Evolutionary conservation across 2,888 invertebrate genomes (phyloP), one percentile per base, ranked within the genome.

Genomic region (Thymelicus lineola): DNA sequence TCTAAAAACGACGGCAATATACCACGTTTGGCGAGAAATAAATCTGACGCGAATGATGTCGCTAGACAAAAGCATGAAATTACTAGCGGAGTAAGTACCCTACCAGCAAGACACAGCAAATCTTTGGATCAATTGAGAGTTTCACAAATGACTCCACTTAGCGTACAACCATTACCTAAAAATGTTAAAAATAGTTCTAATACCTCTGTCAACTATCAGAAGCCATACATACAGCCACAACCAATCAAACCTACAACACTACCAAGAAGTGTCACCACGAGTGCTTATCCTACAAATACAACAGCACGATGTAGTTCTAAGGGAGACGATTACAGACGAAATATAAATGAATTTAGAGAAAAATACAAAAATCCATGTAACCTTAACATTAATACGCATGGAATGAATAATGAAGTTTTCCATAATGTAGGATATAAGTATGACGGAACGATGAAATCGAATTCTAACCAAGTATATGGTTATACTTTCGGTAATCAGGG

Each of bases 101-200:
- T 96, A 58, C 96, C 96, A 0, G 95, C 96, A 0, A 93, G 97
- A 69, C 97, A 97, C 81, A 97, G 97, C 85, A 97, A 97, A 84
- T 97, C 97, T 1, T 86, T 97, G 74, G 97, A 97, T 86, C 97
- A 97, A 77, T 86, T 97, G 60, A 95, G 96, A 77, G 93, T 96
- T 9, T 93, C 94, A 57, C 89, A 93, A 82, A 86, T 90, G 82
- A 80, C 86, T 42, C 87, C 90, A 14, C 76, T 87, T 10, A 89
- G 82, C 75, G 78, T 86, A 66, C 87, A 89, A 80, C 85, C 84
- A 38, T 77, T 91, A 66, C 78, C 85, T 7, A 93, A 92, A 75
- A 87, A 85, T 73, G 73, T 84, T 3, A 86, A 86, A 79, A 93
- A 90, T 78, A 85, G 80, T 77, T 92, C 93, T 6, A 92, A 92